Percentiles rank a stretch among this genome's conserved stretches.
These are phyloP conservation scores for Caenorhabditis sp. DNA, from an alignment of 2,888 invertebrate species.

Conservation along the genomic window DNA sequence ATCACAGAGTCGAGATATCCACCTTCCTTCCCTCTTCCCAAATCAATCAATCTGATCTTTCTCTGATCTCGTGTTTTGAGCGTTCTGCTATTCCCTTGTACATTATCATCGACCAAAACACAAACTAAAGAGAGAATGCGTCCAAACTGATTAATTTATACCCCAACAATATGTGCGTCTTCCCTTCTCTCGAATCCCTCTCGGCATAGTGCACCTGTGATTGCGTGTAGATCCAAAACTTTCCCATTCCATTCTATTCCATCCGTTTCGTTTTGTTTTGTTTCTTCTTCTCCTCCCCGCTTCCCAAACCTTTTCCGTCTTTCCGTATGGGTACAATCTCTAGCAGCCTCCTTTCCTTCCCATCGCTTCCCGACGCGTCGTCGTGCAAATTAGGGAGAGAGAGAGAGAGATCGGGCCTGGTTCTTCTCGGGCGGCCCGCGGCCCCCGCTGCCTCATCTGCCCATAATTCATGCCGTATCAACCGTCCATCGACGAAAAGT, in stretches of 20 bases:
- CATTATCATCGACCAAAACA: conserved; percentile 36
- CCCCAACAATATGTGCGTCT: conserved; percentile 7
- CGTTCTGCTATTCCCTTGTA: not conserved
- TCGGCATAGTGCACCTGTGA: conserved; percentile 4
- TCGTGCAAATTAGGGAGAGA: conserved; percentile 42
- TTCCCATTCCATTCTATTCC: too few relatives aligned
- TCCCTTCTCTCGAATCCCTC: not conserved
- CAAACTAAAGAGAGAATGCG: conserved; percentile 52
- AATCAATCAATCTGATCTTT: not conserved
- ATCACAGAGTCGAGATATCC: too few relatives aligned
- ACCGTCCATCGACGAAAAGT: conserved; percentile 35
- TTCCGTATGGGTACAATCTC: not conserved
- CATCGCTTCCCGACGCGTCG: conserved; percentile 7
- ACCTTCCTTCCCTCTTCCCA: too few relatives aligned
- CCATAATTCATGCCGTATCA: conserved; percentile 24
- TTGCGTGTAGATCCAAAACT: conserved; percentile 30
- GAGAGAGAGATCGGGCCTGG: not conserved
- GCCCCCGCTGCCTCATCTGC: too few relatives aligned
- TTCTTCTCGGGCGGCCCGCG: conserved; percentile 10
- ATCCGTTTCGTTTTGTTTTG: conserved; percentile 10
- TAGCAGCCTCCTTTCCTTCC: not conserved
- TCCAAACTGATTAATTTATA: conserved; percentile 44
- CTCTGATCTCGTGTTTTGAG: conserved; percentile 41
- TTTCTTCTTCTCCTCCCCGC: conserved; percentile 17
- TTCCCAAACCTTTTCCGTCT: too few relatives aligned